Base-by-base conservation (phyloP, 2,888 invertebrate genomes). In the Macrophya annulata region DNA sequence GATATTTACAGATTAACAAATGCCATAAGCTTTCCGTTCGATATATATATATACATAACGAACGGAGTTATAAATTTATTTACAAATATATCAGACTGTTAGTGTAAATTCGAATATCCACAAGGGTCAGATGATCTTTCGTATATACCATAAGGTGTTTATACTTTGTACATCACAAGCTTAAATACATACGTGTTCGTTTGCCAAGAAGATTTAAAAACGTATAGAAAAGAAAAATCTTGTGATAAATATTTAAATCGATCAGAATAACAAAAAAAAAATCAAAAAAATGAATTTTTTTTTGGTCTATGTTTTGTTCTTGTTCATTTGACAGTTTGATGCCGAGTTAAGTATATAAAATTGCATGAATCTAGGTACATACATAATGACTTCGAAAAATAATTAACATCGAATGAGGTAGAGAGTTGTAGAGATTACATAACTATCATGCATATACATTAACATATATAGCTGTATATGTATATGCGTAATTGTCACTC, bases 81-180 rank as follows among this genome's bases (percentile, higher is more conserved):
- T n/a, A 31, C 72, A 74, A 74, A 74, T 21, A 74, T 21, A 74
- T 74, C 45, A 74, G 12, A n/a, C 21, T 5, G 9, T 8, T 21
- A 10, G 45, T 21, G 72, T 45, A 4, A 74, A 74, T 74, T 74
- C 72, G 45, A 74, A 74, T 45, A 45, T 74, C 45, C 45, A 74
- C 68, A 68, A 68, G 21, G 62, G 21, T 25, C 68, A 55, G n/a
- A 55, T 74, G 43, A 4, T n/a, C 43, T 25, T 25, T n/a, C n/a
- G 62, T 10, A 25, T 10, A 62, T 21, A 62, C 25, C 62, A 62
- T 62, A 25, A 62, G 62, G 62, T 62, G 62, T 62, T 62, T 62
- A 25, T 25, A 25, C 25, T 25, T 25, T 10, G 25, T 12, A 62
- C 3, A 25, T 21, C 25, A 10, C 10, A 4, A 10, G 40, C 37